Conservation (phyloP, 2,888 invertebrate genomes). For the Ptilodon capucinus region DNA sequence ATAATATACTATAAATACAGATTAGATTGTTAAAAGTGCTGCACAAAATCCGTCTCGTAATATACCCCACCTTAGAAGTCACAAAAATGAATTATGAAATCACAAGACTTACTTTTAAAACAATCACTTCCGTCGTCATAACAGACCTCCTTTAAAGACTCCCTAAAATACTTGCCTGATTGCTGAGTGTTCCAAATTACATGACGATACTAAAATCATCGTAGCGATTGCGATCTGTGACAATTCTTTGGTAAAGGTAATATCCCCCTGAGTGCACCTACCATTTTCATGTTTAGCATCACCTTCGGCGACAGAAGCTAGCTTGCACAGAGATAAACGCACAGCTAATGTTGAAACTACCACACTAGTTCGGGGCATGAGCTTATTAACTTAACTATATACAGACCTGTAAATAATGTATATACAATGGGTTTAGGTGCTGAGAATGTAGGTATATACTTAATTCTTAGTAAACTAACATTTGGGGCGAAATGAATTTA, state of each 20-base stretch:
- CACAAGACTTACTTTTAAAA: too few species aligned
- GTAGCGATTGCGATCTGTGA: too few species aligned
- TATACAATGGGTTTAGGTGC: slow-evolving; percentile 29
- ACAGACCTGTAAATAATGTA: slow-evolving; percentile 33
- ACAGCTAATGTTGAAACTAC: slow-evolving; percentile 46
- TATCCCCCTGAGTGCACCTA: slow-evolving; percentile 12
- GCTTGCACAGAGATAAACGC: slow-evolving; percentile 49
- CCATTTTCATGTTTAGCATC: slow-evolving; percentile 32
- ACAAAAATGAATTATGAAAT: slow-evolving; percentile 6
- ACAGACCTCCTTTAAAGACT: too few species aligned
- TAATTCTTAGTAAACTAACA: too few species aligned
- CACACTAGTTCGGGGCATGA: slow-evolving; percentile 32
- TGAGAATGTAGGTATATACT: slow-evolving; percentile 17
- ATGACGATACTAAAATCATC: too few species aligned
- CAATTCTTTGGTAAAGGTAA: too few species aligned
- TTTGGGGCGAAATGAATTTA: slow-evolving; percentile 19
- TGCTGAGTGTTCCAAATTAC: too few species aligned
- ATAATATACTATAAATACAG: too few species aligned
- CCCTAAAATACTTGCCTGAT: too few species aligned
- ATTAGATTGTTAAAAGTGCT: background rate
- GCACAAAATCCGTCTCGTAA: slow-evolving; percentile 4
- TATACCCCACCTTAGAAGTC: slow-evolving; percentile 12
- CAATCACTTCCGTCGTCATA: too few species aligned
- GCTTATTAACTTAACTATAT: slow-evolving; percentile 30
- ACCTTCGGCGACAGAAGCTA: slow-evolving; percentile 43